phyloP scores from a whole-genome alignment of 37 sponge, comb jelly and placozoan genomes.

The Bolinopsis microptera region DNA sequence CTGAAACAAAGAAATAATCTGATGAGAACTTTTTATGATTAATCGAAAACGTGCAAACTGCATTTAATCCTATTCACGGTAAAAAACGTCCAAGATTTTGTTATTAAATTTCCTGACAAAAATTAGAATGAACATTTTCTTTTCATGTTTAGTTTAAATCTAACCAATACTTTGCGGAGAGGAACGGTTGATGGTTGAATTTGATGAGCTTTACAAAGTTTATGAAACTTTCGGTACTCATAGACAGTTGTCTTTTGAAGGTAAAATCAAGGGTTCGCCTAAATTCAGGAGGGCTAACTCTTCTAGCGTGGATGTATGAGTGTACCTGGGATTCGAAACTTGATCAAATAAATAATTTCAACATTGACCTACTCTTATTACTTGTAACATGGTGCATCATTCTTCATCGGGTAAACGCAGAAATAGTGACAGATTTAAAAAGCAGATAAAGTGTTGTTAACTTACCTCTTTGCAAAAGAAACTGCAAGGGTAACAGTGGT shows the following conservation, averaged over 20 bases:
- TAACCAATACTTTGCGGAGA: not conserved
- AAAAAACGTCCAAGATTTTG: no score
- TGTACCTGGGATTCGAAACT: not conserved
- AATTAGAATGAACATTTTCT: no score
- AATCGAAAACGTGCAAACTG: no score
- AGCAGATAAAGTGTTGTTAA: not conserved
- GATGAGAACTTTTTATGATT: no score
- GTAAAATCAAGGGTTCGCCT: not conserved
- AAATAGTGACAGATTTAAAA: no score
- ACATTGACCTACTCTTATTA: no score
- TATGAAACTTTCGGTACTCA: not conserved
- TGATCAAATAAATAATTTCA: not conserved
- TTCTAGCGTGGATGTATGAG: not conserved
- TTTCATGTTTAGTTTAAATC: no score
- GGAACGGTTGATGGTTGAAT: not conserved
- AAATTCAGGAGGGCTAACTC: not conserved
- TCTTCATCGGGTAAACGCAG: no score
- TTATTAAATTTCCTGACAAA: no score
- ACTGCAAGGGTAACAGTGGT: not conserved
- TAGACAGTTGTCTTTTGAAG: not conserved
- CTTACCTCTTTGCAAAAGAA: conserved; percentile 1
- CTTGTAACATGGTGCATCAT: no score
- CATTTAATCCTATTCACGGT: no score
- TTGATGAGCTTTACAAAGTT: not conserved
- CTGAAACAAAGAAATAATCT: no score